phyloP scores from a whole-genome alignment of 2,888 invertebrate genomes.

The Lithophane semibrunnea region DNA sequence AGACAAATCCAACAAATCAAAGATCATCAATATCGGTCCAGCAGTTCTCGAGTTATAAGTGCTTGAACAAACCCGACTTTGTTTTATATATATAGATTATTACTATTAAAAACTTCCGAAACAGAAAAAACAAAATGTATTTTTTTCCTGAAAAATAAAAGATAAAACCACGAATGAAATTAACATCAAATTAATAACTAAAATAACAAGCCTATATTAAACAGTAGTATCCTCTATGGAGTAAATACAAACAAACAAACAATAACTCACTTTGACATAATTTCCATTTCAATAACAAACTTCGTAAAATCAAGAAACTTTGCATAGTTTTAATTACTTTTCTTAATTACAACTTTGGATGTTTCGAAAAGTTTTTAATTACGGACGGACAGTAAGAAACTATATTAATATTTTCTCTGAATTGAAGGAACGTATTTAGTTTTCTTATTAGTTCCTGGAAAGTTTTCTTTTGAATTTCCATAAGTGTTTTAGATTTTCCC shows the following conservation, averaged over 20 bases:
- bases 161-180: no score
- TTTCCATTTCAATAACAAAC: slow-evolving; percentile 24
- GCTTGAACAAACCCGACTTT: no score
- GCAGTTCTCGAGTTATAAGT: no score
- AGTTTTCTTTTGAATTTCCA: neutral
- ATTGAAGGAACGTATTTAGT: slow-evolving; percentile 2
- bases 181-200: neutral
- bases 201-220: neutral
- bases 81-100: no score
- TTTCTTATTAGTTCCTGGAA: neutral
- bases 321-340: slow-evolving; percentile 60
- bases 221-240: neutral
- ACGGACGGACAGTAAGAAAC: slow-evolving; percentile 23
- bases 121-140: no score
- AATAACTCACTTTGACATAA: slow-evolving; percentile 4
- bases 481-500: neutral
- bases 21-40: no score
- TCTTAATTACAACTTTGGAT: slow-evolving; percentile 54
- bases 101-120: no score
- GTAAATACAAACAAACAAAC: slow-evolving; percentile 24
- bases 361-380: slow-evolving; percentile 62
- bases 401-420: slow-evolving; percentile 26
- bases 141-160: no score
- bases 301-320: slow-evolving; percentile 36
- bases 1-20: no score